Percentiles rank a stretch among this genome's conserved stretches.
These are phyloP conservation scores for Chascanopsetta lugubris DNA, from an alignment of 2,113 vertebrate genomes.

Conservation along the genomic window DNA sequence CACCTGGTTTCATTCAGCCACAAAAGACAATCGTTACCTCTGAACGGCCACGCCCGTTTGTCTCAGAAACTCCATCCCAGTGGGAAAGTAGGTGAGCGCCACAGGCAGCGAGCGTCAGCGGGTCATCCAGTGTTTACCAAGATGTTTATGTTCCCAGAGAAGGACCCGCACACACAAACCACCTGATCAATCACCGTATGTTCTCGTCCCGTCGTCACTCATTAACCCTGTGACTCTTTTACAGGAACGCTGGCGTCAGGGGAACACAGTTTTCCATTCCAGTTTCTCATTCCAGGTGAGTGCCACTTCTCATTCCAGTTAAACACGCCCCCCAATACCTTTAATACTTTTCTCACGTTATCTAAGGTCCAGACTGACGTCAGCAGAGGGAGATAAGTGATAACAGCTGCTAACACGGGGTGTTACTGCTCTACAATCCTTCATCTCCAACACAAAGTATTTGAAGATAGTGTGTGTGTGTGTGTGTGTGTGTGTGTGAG, in stretches of 20 bases:
- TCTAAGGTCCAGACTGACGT: conserved; percentile 17
- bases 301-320: not conserved
- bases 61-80: conserved; percentile 31
- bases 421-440: no score
- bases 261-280: conserved; percentile 93
- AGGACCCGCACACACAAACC: no score
- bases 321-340: not conserved
- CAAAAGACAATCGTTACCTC: conserved; percentile 6
- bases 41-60: conserved; percentile 33
- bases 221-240: conserved; percentile 50
- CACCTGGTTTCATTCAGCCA: conserved; percentile 13
- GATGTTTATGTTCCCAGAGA: not conserved
- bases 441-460: conserved; percentile 4
- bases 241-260: conserved; percentile 88
- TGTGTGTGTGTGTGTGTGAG: not conserved
- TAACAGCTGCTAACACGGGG: not conserved
- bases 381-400: conserved; percentile 18
- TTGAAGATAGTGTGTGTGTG: not conserved
- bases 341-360: conserved; percentile 18
- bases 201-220: not conserved
- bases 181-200: no score
- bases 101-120: not conserved
- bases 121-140: not conserved
- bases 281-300: conserved; percentile 95
- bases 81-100: conserved; percentile 41